Evolutionary conservation across 2,797 vertebrate species (phyloP), one percentile per base, ranked within the genome.

Genomic region (Lagocephalus sceleratus): DNA sequence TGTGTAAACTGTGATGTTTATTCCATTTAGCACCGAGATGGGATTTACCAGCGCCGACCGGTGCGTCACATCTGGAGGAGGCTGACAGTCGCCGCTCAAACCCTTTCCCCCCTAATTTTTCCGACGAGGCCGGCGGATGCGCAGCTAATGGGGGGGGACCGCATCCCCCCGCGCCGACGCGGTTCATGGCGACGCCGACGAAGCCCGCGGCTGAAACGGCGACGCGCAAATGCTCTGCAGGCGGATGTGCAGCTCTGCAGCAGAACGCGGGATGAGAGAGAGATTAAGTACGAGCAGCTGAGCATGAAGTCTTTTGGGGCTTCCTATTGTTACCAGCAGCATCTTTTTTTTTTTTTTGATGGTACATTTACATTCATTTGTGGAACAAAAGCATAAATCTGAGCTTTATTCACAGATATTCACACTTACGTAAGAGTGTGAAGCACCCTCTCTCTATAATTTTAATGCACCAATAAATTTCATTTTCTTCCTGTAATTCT

Each of bases 71-170:
- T 47, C 20, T 20, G 2, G 25, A 9, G 29, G 6, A n/a, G 41
- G 58, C 12, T 67, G 71, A 63, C 67, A 62, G 55, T 65, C 68
- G 78, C 57, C 73, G 71, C 42, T 83, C 73, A 55, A 19, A 7
- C 50, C 47, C n/a, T n/a, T n/a, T 42, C 61, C 70, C 12, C 11
- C 72, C 66, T 55, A 67, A n/a, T n/a, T 59, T 59, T 57, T 35
- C 47, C 39, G 5, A 49, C 7, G 50, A 69, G 63, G 21, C 71
- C 58, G 67, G 60, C 69, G 73, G 62, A 67, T 48, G 60, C 47
- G 32, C 46, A 32, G 68, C 63, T 76, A 75, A 73, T 59, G 66
- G 75, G 63, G 21, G 17, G 17, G 22, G 22, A 46, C 53, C 43
- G 55, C 58, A 22, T 14, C 11, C 14, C 32, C 32, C 14, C 5